Base-by-base conservation (phyloP, 2,797 vertebrate genomes). In the Pseudomugil gertrudae region DNA sequence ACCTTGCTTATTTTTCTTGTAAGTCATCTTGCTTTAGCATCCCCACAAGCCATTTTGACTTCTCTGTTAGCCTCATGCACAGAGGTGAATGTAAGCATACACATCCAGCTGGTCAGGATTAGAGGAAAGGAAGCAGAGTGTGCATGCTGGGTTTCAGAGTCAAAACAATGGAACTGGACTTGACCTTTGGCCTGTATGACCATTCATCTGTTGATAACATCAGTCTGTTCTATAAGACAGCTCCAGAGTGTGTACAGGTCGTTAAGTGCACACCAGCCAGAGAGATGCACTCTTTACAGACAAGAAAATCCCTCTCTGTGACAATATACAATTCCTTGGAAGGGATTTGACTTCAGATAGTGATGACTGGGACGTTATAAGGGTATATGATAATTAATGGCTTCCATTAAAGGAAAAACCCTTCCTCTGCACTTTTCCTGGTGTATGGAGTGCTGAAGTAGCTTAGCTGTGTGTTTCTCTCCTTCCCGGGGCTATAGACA, bases 391-490 rank as follows among this genome's bases (percentile, higher is more conserved):
- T 90, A 88, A 92, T 91, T 86, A 93, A 89, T 89, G 84, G 68
- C 79, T 87, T 87, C 87, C 84, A 87, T 88, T 81, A 86, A 72
- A 74, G 61, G 67, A 61, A 90, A 90, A 89, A 83, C 36, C 81
- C 81, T 90, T 86, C 72, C 86, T 88, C 81, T 84, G 90, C 90
- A 90, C 72, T 90, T 92, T 90, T 89, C 69, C 83, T 84, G 79
- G 33, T 77, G 81, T 85, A 90, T 79, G 82, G 83, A 87, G 81
- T 77, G 79, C 80, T 71, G 84, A 89, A 90, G 88, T 76, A 87
- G 87, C 87, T 90, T 86, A 84, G 78, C 81, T 71, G 54, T 74
- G 70, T 77, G 78, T 81, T 87, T 90, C 80, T 83, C 53, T 80
- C 63, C 77, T 88, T 90, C 87, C 81, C 82, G 70, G 45, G 89